phyloP scores from a whole-genome alignment of 1,140 invertebrate species.

The Solen grandis region DNA sequence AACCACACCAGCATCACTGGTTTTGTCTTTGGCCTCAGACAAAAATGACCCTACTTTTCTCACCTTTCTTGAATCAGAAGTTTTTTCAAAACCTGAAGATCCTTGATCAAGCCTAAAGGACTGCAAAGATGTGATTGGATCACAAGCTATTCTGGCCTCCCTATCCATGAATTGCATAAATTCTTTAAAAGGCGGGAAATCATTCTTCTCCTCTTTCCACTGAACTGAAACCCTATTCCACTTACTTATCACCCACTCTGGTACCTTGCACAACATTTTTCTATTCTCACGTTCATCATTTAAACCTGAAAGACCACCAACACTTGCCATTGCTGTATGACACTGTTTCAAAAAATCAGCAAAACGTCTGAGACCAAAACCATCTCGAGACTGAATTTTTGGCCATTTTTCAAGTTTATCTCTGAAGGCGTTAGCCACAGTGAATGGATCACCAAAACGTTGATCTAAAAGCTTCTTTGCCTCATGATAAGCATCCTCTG shows the following conservation, averaged over 20 bases:
- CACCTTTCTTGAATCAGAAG: neutral
- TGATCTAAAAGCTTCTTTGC: conserved; percentile 47
- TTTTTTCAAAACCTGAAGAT: neutral
- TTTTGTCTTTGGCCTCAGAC: neutral
- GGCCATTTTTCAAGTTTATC: conserved; percentile 53
- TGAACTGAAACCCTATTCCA: conserved; percentile 42
- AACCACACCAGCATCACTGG: neutral
- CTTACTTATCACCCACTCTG: conserved; percentile 21
- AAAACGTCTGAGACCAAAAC: conserved; percentile 47
- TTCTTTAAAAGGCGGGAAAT: conserved; percentile 31
- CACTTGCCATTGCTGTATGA: conserved; percentile 9
- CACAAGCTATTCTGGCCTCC: conserved; percentile 53
- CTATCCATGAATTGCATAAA: conserved; percentile 48
- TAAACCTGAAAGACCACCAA: conserved; percentile 22
- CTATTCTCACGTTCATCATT: conserved; percentile 54
- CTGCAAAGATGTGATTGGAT: conserved; percentile 42
- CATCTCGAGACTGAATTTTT: conserved; percentile 42
- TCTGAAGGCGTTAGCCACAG: conserved; percentile 43
- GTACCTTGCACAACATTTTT: conserved; percentile 53
- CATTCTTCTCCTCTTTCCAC: neutral
- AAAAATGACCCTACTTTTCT: neutral
- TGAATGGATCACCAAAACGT: conserved; percentile 53
- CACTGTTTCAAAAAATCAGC: conserved; percentile 48
- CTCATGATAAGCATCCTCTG: conserved; percentile 52
- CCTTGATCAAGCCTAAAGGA: conserved; percentile 8